Conservation (phyloP, 1,140 invertebrate species). For the Bicyclus anynana region DNA sequence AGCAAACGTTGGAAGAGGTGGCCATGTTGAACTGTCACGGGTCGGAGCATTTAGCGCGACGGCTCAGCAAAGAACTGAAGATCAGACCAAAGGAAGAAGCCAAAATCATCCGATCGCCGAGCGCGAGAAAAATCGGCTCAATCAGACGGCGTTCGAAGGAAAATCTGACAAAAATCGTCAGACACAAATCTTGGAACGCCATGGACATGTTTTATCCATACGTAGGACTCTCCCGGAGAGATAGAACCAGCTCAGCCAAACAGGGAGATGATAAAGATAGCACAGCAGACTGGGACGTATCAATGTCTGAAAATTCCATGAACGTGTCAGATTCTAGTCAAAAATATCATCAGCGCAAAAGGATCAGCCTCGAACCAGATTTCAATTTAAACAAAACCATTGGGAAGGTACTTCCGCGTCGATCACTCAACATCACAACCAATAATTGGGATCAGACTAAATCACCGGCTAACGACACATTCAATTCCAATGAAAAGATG, state of each 20-base stretch:
- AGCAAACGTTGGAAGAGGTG: conserved; percentile 84
- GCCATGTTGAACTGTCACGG: conserved; percentile 78
- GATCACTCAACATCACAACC: conserved; percentile 57
- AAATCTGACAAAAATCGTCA: conserved; percentile 66
- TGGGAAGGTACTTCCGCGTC: conserved; percentile 43
- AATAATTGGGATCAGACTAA: conserved; percentile 44
- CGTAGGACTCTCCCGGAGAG: conserved; percentile 40
- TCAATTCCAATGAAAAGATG: conserved; percentile 45
- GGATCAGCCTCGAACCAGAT: conserved; percentile 51
- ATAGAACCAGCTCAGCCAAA: conserved; percentile 49
- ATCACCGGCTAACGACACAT: conserved; percentile 48
- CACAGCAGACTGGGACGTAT: conserved; percentile 47
- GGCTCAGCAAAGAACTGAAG: conserved; percentile 84
- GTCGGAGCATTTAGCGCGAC: conserved; percentile 83
- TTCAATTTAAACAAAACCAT: conserved; percentile 57
- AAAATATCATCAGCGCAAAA: conserved; percentile 58
- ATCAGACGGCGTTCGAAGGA: conserved; percentile 82
- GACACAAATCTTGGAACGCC: conserved; percentile 70
- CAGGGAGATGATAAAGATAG: conserved; percentile 30
- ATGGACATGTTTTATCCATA: conserved; percentile 66
- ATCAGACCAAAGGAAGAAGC: conserved; percentile 82
- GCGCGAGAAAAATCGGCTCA: conserved; percentile 87
- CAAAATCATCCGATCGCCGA: conserved; percentile 87
- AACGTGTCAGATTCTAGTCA: conserved; percentile 46
- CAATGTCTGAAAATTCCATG: conserved; percentile 40